Evolutionary conservation across 2,113 vertebrate genomes (phyloP), one percentile per base, ranked within the genome.

Genomic region (Prolemur simus): DNA sequence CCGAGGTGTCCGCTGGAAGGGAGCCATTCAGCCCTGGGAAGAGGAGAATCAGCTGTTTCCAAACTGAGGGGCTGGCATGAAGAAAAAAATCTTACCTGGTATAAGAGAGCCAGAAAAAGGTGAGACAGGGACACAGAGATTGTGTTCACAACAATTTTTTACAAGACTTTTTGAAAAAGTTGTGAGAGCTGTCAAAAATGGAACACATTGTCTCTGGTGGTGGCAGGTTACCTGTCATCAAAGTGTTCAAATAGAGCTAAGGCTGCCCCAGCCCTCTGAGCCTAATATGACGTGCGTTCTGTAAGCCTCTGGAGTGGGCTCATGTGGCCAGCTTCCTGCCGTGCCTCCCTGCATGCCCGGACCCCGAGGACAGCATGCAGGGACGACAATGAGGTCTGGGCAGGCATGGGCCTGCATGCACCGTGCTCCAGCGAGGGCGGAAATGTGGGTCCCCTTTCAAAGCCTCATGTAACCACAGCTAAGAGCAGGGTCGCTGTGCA

Each of bases 341-440:
- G 0, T 0, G 14, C 0, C 11, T 45, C 25, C 52, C 17, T 5
- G 27, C 60, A 15, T 18, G 0, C 0, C 32, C 4, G 0, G 10
- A 82, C 37, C 54, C 80, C 25, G 21, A 18, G 49, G 52, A 29
- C 10, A 8, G 27, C 0, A 15, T 8, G 45, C 15, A 14, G 14
- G 32, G 47, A 20, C 34, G 20, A 68, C 49, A 42, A 34, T 39
- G 73, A 74, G 13, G 4, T n/a, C 60, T 58, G 29, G 52, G 73
- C 27, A 49, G 27, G 34, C 29, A 3, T 39, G 27, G 47, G 23
- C 27, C 34, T 77, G 68, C 60, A 49, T 2, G 5, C 74, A 49
- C 0, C 1, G 20, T 0, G 10, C 60, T 68, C 71, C 12, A 17
- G 11, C 2, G 9, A 27, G 39, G 77, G 73, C 6, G 39, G 91